Base-by-base conservation (phyloP, 2,888 invertebrate species). In the Sesia apiformis region DNA sequence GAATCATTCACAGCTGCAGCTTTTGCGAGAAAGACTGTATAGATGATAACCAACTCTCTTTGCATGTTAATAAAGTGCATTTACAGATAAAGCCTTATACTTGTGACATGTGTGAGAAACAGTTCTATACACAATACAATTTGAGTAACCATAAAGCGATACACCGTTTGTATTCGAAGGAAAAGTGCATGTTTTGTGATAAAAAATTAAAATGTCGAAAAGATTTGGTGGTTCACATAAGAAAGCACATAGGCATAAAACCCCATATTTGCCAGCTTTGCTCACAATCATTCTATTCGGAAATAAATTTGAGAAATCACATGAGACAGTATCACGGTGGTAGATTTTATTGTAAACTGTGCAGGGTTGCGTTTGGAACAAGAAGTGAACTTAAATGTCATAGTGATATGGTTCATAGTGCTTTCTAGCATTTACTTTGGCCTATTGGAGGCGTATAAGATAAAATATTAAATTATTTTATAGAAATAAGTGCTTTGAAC, bases 81-180 rank as follows among this genome's bases (percentile, higher is more conserved):
- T 77, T 89, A 54, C 81, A 81, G 70, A 84, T 88, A 50, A 88
- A 86, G 68, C 86, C 88, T 0, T 87, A 82, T 57, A 62, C 60
- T 52, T 89, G 88, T 57, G 87, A 88, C 52, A 88, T 89, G 88
- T 88, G 88, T 39, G 84, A 86, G 0, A 69, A 64, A 51, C 72
- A 79, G n/a, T 88, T 82, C 60, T 87, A 88, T 53, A 81, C 85
- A 0, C 81, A 84, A 52, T 65, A 66, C 4, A 81, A 85, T 62
- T 65, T 88, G 60, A 70, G 54, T n/a, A 65, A 69, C 53, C 88
- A 89, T 56, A 84, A 83, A 60, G 78, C 65, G 52, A 60, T 85
- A 1, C 88, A 89, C 53, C 76, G 66, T 64, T 57, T 78, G 51
- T 60, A 52, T 4, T 69, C 70, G 0, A 79, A 69, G 52, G 87